phyloP scores from a whole-genome alignment of 2,888 invertebrate genomes.

The Drosophila setosimentum region DNA sequence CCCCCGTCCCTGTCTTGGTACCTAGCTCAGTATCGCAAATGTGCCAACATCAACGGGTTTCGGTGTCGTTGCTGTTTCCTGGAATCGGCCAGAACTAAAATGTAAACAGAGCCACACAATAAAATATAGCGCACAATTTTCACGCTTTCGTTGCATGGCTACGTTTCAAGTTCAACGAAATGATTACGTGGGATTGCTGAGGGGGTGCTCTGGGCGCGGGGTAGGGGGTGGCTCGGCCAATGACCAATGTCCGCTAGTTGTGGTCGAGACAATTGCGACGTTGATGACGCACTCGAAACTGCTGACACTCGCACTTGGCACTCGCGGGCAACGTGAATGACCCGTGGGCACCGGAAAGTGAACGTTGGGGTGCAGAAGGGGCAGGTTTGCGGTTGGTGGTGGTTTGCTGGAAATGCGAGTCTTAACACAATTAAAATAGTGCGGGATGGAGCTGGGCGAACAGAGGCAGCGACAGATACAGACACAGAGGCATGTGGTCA shows the following conservation, averaged over 20 bases:
- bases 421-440: conserved; percentile 49
- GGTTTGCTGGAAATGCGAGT: conserved; percentile 7
- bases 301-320: conserved; percentile 46
- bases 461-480: not conserved
- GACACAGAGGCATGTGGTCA: conserved; percentile 20
- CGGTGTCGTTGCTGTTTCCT: conserved; percentile 49
- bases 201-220: not conserved
- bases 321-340: conserved; percentile 48
- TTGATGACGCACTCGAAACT: conserved; percentile 61
- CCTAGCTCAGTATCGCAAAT: conserved; percentile 31
- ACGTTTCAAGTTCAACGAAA: conserved; percentile 74
- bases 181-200: conserved; percentile 1
- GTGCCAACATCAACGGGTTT: conserved; percentile 64
- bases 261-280: conserved; percentile 65
- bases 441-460: not conserved
- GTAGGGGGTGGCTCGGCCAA: conserved; percentile 38
- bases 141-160: conserved; percentile 70
- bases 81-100: conserved; percentile 42
- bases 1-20: not conserved
- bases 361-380: no score
- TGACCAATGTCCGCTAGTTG: conserved; percentile 64
- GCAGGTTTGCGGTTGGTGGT: not conserved
- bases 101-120: conserved; percentile 36
- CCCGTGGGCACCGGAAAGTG: conserved; percentile 26
- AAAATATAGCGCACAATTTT: conserved; percentile 38